A percentile compares a stretch with the other conserved stretches of the same genome.
These are phyloP conservation scores for Poecilobothrus nobilitatus DNA, from an alignment of 2,888 invertebrate species.

Conservation along the genomic window DNA sequence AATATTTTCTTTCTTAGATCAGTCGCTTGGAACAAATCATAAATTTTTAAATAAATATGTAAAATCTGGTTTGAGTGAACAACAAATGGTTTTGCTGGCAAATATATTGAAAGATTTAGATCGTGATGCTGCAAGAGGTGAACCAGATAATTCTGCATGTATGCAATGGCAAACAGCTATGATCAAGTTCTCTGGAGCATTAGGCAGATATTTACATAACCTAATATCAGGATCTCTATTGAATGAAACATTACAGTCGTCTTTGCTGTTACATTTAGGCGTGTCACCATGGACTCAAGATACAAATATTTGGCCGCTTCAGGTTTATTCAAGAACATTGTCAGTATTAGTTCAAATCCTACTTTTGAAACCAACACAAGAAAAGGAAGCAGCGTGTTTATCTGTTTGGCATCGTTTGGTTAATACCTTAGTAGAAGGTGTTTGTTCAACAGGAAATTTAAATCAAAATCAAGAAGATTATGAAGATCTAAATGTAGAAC, in stretches of 20 bases:
- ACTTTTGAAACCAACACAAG: slow-evolving; percentile 68
- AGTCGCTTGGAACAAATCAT: slow-evolving; percentile 54
- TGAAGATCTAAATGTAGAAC: slow-evolving; percentile 87
- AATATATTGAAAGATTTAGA: slow-evolving; percentile 86
- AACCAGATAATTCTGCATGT: slow-evolving; percentile 50
- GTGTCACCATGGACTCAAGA: slow-evolving; percentile 65
- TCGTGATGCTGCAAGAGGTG: slow-evolving; percentile 76
- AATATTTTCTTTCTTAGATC: slow-evolving; percentile 77
- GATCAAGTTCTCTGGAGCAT: slow-evolving; percentile 42
- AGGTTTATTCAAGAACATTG: slow-evolving; percentile 67
- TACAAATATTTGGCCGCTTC: slow-evolving; percentile 64
- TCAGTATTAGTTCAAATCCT: slow-evolving; percentile 80
- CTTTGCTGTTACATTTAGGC: slow-evolving; percentile 62
- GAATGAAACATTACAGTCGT: slow-evolving; percentile 59
- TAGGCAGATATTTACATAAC: slow-evolving; percentile 50
- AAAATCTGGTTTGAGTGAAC: slow-evolving; percentile 63
- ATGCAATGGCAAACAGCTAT: slow-evolving; percentile 42
- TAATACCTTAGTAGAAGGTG: slow-evolving; percentile 79
- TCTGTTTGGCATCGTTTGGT: slow-evolving; percentile 88
- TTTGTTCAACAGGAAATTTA: slow-evolving; percentile 42
- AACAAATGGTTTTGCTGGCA: slow-evolving; percentile 81
- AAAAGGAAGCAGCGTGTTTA: slow-evolving; percentile 82
- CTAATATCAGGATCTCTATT: slow-evolving; percentile 63
- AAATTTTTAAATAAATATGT: slow-evolving; percentile 56
- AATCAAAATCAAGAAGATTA: slow-evolving; percentile 36